These are phyloP conservation scores for Artibeus lituratus DNA, from an alignment of 2,797 vertebrate species.

Conservation along the genomic window DNA sequence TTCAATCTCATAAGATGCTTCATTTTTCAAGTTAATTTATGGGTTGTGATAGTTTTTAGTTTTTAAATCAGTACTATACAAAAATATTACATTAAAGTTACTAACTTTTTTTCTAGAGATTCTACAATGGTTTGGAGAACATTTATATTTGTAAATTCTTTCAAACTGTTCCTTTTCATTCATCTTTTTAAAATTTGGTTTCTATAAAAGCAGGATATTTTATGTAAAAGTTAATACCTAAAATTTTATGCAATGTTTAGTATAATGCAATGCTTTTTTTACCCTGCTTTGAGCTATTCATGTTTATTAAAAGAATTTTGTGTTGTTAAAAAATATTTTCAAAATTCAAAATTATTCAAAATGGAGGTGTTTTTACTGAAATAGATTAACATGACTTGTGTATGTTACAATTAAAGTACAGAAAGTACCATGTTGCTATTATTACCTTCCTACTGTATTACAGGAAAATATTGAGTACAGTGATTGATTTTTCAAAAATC, in stretches of 20 bases:
- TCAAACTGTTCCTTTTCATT: neutral
- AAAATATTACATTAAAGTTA: neutral
- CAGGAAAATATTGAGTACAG: neutral
- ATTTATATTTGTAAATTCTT: neutral
- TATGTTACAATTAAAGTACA: neutral
- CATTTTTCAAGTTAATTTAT: constrained; percentile 14
- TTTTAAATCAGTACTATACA: constrained; percentile 15
- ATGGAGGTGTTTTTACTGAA: neutral
- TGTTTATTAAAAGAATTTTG: neutral
- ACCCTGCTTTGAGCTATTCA: neutral
- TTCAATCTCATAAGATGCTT: neutral
- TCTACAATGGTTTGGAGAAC: neutral
- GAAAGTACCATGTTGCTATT: neutral
- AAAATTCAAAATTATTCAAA: constrained; percentile 18
- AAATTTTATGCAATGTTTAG: neutral
- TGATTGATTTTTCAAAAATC: constrained; percentile 8
- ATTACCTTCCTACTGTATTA: neutral
- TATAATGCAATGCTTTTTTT: neutral
- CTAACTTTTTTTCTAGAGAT: neutral
- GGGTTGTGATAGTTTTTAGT: neutral
- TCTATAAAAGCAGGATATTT: neutral
- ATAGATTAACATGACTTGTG: neutral
- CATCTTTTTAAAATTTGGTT: constrained; percentile 18
- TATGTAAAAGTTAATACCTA: neutral
- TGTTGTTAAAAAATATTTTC: constrained; percentile 9